These are phyloP conservation scores for Parnassius orleans DNA, from an alignment of 2,888 invertebrate genomes.

Conservation along the genomic window DNA sequence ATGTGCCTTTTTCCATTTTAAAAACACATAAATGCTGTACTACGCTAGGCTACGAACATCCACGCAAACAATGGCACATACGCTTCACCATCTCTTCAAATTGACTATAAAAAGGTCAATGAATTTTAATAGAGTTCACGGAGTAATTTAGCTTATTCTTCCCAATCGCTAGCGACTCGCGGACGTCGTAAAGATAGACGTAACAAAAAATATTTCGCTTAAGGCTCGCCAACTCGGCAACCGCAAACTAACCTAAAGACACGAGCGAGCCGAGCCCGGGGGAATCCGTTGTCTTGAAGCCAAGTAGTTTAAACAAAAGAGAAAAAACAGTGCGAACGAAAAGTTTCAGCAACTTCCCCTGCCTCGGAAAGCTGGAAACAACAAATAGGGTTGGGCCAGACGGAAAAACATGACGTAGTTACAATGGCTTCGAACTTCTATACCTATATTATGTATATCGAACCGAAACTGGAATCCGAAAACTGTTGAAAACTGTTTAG, in stretches of 20 bases:
- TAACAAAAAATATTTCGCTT: neutral
- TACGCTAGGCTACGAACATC: no score
- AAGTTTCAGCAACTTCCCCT: slow-evolving; percentile 10
- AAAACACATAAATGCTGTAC: no score
- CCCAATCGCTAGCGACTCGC: neutral
- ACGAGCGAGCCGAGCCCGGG: slow-evolving; percentile 4
- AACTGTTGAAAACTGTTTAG: neutral
- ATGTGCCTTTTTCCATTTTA: no score
- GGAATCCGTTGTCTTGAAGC: slow-evolving; percentile 11
- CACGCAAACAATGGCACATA: no score
- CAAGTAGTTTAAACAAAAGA: slow-evolving; percentile 16
- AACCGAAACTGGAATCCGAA: neutral
- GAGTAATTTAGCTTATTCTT: neutral
- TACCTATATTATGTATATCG: neutral
- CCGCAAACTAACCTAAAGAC: slow-evolving; percentile 13
- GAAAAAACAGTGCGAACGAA: slow-evolving; percentile 4
- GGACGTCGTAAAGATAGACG: neutral
- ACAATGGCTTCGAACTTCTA: slow-evolving; percentile 1
- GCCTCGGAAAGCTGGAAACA: slow-evolving; percentile 7
- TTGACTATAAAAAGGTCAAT: no score
- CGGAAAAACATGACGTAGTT: slow-evolving; percentile 11
- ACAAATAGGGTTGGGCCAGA: slow-evolving; percentile 13
- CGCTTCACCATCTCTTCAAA: no score
- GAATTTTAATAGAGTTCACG: no score
- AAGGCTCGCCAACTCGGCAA: neutral